phyloP scores from a whole-genome alignment of 2,888 invertebrate species.

The Pachliopta kotzebuea region DNA sequence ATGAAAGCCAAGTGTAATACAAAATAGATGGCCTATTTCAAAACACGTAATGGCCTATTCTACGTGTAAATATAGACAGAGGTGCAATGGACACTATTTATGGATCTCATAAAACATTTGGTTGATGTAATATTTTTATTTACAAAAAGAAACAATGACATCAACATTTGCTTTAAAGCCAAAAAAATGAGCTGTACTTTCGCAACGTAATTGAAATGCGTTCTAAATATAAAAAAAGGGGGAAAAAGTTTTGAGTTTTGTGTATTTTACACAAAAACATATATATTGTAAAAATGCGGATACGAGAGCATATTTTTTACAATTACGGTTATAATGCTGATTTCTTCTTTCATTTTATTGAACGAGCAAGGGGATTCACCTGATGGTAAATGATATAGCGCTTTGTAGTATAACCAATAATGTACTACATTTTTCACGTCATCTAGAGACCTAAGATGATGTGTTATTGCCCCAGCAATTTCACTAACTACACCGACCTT shows the following conservation, averaged over 20 bases:
- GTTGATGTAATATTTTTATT: not conserved
- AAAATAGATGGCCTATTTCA: constrained; percentile 43
- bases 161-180: constrained; percentile 1
- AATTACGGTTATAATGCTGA: not conserved
- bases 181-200: not conserved
- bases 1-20: not conserved
- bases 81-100: not conserved
- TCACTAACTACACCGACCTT: too few relatives aligned
- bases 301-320: too few relatives aligned
- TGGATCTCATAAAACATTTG: constrained; percentile 1
- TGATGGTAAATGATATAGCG: too few relatives aligned
- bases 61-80: constrained; percentile 36
- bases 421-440: too few relatives aligned
- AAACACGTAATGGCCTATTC: constrained; percentile 47
- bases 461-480: too few relatives aligned
- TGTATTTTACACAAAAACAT: not conserved
- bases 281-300: not conserved
- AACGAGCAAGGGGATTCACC: too few relatives aligned
- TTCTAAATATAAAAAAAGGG: constrained; percentile 5
- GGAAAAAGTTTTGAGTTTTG: not conserved
- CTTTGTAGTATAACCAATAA: too few relatives aligned
- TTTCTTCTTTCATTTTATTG: too few relatives aligned
- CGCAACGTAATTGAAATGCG: not conserved
- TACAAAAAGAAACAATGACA: not conserved
- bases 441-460: too few relatives aligned